Conservation (phyloP, 2,888 invertebrate genomes). For the Chloromyia formosa region DNA sequence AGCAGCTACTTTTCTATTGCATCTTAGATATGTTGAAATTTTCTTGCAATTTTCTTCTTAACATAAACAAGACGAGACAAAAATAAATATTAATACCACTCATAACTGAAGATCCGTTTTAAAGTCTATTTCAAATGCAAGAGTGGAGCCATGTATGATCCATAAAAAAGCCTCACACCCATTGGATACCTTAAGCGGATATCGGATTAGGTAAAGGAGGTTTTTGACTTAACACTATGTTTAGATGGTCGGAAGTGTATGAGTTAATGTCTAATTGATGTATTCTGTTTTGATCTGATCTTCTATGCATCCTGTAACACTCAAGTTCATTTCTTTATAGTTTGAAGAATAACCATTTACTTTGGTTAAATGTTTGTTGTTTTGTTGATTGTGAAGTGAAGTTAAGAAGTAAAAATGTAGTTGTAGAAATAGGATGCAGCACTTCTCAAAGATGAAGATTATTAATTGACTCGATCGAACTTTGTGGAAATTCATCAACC, state of each 20-base stretch:
- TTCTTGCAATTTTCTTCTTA: too few relatives aligned
- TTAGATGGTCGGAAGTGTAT: neutral
- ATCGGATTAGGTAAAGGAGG: neutral
- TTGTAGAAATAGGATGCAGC: too few relatives aligned
- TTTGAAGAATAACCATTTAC: neutral
- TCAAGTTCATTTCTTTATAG: neutral
- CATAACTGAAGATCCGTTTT: slow-evolving; percentile 33
- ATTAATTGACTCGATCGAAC: too few relatives aligned
- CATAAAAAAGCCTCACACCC: slow-evolving; percentile 11
- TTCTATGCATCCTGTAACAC: neutral
- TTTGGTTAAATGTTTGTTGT: neutral
- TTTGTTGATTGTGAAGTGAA: neutral
- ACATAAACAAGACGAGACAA: too few relatives aligned
- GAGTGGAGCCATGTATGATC: slow-evolving; percentile 48
- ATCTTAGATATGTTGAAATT: too few relatives aligned
- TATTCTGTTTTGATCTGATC: neutral
- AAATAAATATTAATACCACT: too few relatives aligned
- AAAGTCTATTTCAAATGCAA: slow-evolving; percentile 50
- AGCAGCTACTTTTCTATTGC: too few relatives aligned
- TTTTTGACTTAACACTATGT: neutral
- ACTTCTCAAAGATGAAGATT: too few relatives aligned
- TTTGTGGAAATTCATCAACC: too few relatives aligned
- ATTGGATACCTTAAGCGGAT: slow-evolving; percentile 5
- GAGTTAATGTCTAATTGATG: neutral
- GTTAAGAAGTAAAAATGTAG: too few relatives aligned